Evolutionary conservation across 2,113 vertebrate species (phyloP).

Genomic region (Rhinolophus sinicus): DNA sequence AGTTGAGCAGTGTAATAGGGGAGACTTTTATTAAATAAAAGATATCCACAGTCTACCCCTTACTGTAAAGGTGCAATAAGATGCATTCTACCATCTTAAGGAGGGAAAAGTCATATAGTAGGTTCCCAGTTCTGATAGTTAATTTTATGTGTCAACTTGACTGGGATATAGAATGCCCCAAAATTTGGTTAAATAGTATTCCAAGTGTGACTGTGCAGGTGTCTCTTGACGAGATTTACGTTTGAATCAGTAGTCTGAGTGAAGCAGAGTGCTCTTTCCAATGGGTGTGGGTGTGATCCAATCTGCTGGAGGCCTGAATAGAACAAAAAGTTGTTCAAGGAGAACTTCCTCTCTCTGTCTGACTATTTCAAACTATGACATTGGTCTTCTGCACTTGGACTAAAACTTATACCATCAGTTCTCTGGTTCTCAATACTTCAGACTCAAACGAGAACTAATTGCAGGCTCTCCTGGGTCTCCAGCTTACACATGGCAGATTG

Average conservation of each 20-base stretch:
- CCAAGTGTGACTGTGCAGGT: neutral
- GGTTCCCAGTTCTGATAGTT: neutral
- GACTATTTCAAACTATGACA: neutral
- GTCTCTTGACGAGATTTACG: neutral
- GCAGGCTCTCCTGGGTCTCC: neutral
- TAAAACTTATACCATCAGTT: neutral
- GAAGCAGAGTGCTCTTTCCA: neutral
- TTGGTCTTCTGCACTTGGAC: neutral
- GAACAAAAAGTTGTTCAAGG: neutral
- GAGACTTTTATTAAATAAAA: neutral
- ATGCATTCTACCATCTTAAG: neutral
- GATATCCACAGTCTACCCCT: neutral
- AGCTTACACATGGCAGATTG: neutral
- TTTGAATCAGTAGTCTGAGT: neutral
- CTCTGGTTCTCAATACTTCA: neutral
- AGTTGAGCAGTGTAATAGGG: neutral
- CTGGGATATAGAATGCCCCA: neutral
- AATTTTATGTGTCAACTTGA: neutral
- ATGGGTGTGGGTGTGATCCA: neutral
- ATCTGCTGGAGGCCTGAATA: neutral
- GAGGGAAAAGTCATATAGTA: neutral
- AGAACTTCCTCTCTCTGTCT: neutral
- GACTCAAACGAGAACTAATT: neutral
- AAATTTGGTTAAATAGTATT: neutral
- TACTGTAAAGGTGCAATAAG: neutral